Evolutionary conservation across 2,888 invertebrate species (phyloP).

Genomic region (Nephrocerus scutellatus): DNA sequence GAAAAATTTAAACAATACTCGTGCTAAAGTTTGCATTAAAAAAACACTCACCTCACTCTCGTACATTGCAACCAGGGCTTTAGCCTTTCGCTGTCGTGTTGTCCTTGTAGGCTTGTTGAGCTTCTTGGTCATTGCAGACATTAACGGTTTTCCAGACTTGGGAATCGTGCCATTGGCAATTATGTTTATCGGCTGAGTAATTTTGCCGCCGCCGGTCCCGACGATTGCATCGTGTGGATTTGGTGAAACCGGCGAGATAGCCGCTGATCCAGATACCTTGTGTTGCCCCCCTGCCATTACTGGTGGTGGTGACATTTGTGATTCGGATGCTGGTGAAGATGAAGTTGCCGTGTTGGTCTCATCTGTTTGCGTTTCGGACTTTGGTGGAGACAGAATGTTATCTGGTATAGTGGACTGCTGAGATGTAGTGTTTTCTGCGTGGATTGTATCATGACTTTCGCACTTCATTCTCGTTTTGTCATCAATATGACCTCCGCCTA

Average conservation of each 20-base stretch:
- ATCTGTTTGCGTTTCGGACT: constrained; percentile 42
- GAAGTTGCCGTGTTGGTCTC: constrained; percentile 42
- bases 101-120: constrained; percentile 36
- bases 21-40: not conserved
- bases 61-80: constrained; percentile 51
- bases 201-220: constrained; percentile 5
- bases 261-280: not conserved
- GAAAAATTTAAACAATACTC: constrained; percentile 1
- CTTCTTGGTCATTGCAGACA: constrained; percentile 42
- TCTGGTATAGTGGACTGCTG: constrained; percentile 30
- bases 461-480: too few species aligned
- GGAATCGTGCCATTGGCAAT: constrained; percentile 43
- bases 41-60: constrained; percentile 51
- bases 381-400: constrained; percentile 40
- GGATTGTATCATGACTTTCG: too few species aligned
- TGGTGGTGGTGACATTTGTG: constrained; percentile 33
- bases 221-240: constrained; percentile 2
- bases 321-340: constrained; percentile 40
- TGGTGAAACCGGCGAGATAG: not conserved
- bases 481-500: too few species aligned
- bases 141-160: constrained; percentile 44
- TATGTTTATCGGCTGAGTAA: constrained; percentile 24
- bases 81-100: constrained; percentile 44
- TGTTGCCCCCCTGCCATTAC: not conserved
- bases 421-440: not conserved